Percentiles rank a stretch among this genome's conserved stretches.
Evolutionary conservation across 2,888 invertebrate species (phyloP).

Genomic region (Apamea epomidion): DNA sequence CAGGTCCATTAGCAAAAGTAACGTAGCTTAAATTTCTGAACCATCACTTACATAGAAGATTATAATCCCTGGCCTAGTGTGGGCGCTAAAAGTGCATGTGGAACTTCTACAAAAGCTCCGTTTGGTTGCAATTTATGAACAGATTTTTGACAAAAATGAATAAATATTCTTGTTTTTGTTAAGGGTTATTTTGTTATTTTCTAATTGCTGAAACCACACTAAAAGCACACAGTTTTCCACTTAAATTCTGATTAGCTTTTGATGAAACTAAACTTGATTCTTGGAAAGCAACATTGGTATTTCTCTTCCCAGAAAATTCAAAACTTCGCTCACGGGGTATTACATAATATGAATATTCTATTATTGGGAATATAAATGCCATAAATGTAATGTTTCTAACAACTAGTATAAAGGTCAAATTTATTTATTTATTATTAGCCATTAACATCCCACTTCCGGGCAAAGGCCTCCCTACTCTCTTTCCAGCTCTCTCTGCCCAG

Average conservation of each 20-base stretch:
- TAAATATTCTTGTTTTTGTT: background rate
- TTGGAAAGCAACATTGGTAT: background rate
- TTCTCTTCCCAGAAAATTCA: background rate
- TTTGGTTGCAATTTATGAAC: background rate
- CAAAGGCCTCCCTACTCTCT: background rate
- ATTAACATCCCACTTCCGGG: background rate
- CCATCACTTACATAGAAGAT: conserved; percentile 25
- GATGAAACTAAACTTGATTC: background rate
- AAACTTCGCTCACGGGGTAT: background rate
- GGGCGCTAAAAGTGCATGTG: background rate
- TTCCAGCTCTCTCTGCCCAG: background rate
- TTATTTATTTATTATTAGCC: background rate
- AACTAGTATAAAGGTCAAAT: background rate
- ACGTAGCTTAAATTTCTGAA: conserved; percentile 29
- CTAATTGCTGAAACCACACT: no score
- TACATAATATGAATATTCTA: background rate
- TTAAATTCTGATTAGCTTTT: background rate
- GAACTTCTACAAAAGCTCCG: background rate
- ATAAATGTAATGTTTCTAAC: background rate
- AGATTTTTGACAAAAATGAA: background rate
- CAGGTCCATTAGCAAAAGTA: conserved; percentile 36
- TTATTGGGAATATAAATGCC: background rate
- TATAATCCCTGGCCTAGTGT: conserved; percentile 28
- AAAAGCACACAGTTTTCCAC: background rate
- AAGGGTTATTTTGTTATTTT: no score